These are phyloP conservation scores for Byasa hedistus DNA, from an alignment of 2,888 invertebrate species.

Conservation along the genomic window DNA sequence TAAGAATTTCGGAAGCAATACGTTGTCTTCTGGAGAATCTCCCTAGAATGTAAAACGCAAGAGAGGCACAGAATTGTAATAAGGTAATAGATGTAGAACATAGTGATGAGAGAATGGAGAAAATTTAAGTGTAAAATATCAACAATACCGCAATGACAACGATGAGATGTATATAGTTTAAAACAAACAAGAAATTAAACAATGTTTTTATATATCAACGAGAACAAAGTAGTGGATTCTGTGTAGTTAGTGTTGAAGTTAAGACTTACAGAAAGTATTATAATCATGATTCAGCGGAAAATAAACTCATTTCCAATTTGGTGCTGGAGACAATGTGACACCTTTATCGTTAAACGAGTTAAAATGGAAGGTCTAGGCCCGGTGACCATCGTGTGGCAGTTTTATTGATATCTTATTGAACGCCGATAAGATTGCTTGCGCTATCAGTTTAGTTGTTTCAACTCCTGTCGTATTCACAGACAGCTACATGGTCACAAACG, in stretches of 20 bases:
- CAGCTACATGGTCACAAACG: slow-evolving; percentile 35
- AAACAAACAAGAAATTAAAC: too few species aligned
- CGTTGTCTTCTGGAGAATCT: too few species aligned
- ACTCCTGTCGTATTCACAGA: slow-evolving; percentile 51
- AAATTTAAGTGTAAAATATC: too few species aligned
- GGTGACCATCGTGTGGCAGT: slow-evolving; percentile 33
- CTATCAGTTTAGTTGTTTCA: slow-evolving; percentile 47
- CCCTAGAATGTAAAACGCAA: too few species aligned
- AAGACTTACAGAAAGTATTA: slow-evolving; percentile 4
- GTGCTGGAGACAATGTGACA: background rate
- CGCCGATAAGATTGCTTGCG: slow-evolving; percentile 64
- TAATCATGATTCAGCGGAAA: slow-evolving; percentile 3
- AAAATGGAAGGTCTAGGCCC: slow-evolving; percentile 41
- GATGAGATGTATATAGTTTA: too few species aligned
- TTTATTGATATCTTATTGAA: slow-evolving; percentile 66
- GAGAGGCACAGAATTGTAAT: too few species aligned
- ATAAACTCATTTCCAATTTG: background rate
- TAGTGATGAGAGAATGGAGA: too few species aligned
- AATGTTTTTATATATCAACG: too few species aligned
- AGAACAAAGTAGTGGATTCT: too few species aligned
- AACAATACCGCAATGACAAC: too few species aligned
- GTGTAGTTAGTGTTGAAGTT: background rate
- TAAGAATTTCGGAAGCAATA: too few species aligned
- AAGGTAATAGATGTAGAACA: too few species aligned
- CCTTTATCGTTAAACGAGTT: slow-evolving; percentile 11